Evolutionary conservation across 2,888 invertebrate genomes (phyloP).

Genomic region (Nemurella pictetii): DNA sequence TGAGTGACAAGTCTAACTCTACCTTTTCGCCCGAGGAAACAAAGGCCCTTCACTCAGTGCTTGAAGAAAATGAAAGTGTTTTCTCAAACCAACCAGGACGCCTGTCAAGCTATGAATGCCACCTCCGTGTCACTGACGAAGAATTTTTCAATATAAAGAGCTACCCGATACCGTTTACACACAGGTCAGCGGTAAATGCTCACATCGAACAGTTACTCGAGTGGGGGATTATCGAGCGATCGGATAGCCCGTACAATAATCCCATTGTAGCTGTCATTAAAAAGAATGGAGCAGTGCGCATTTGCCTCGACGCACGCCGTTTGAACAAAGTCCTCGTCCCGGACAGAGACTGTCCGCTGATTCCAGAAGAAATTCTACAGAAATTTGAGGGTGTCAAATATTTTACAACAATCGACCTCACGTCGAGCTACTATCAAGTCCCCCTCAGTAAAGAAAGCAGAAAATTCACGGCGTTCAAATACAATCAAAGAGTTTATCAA

Average conservation of each 20-base stretch:
- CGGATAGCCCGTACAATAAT: constrained; percentile 1
- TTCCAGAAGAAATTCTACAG: not conserved
- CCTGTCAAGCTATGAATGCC: not conserved
- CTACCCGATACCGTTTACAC: not conserved
- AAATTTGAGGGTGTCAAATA: not conserved
- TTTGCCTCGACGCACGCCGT: not conserved
- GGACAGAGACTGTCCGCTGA: not conserved
- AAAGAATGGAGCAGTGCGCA: not conserved
- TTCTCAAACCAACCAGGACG: not conserved
- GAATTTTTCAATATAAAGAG: not conserved
- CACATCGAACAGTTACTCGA: not conserved
- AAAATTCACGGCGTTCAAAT: not conserved
- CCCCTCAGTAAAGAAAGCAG: not conserved
- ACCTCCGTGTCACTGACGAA: not conserved
- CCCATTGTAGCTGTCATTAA: not conserved
- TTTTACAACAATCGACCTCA: not conserved
- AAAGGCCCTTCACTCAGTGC: not conserved
- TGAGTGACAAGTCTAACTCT: not conserved
- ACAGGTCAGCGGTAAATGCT: not conserved
- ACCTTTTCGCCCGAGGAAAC: not conserved
- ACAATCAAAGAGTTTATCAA: not conserved
- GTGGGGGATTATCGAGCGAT: not conserved
- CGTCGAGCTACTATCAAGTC: not conserved
- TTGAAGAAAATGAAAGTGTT: not conserved
- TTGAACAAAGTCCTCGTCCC: not conserved